Evolutionary conservation across 2,113 vertebrate genomes (phyloP).

Genomic region (Lynx canadensis): DNA sequence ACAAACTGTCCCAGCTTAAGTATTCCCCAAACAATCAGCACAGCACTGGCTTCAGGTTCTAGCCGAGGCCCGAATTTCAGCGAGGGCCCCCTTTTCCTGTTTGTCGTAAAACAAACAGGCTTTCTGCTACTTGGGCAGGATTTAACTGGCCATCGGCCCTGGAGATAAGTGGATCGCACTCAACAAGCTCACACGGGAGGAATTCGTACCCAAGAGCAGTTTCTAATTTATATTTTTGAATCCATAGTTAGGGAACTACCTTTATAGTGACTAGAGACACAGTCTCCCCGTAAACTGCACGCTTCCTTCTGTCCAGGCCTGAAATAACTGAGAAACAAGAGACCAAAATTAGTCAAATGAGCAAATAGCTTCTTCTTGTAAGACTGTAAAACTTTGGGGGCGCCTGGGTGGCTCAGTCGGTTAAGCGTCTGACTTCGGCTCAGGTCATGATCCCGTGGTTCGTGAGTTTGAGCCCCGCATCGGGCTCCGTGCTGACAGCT

Average conservation of each 20-base stretch:
- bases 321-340: not conserved
- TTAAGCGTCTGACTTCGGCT: no score
- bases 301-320: not conserved
- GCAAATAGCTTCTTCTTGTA: not conserved
- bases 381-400: not conserved
- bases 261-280: not conserved
- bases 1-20: not conserved
- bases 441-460: no score
- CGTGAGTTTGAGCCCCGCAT: no score
- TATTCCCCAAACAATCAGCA: not conserved
- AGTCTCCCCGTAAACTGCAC: not conserved
- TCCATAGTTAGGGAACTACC: conserved; percentile 32
- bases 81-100: not conserved
- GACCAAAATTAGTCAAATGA: not conserved
- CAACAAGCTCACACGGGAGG: conserved; percentile 59
- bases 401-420: no score
- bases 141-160: conserved; percentile 36
- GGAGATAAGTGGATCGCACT: conserved; percentile 34
- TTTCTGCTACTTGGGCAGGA: conserved; percentile 50
- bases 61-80: not conserved
- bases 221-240: conserved; percentile 60
- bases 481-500: no score
- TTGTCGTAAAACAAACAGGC: conserved; percentile 45
- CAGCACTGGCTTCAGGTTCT: not conserved
- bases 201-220: conserved; percentile 49